A percentile compares a stretch with the other conserved stretches of the same genome.
Conservation (phyloP, 1,140 invertebrate genomes). For the Zaprionus kolodkinae region DNA sequence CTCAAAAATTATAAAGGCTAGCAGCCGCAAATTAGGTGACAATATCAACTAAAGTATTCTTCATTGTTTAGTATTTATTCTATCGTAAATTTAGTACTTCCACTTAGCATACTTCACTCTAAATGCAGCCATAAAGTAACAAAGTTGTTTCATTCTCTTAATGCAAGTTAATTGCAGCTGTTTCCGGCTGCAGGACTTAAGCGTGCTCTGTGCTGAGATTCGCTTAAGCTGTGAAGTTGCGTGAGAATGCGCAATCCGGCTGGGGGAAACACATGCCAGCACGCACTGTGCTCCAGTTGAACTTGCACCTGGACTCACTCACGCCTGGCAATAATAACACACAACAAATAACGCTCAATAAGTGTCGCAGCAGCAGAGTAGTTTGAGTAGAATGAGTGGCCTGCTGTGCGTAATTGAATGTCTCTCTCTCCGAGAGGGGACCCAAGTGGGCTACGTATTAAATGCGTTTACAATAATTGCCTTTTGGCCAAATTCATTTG, state of each 20-base stretch:
- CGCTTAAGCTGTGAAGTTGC: neutral
- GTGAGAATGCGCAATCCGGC: neutral
- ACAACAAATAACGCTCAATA: conserved; percentile 32
- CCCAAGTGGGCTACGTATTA: conserved; percentile 30
- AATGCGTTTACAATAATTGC: conserved; percentile 80
- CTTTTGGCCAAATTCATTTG: conserved; percentile 75
- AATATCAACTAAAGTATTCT: too few species aligned
- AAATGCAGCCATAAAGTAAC: too few species aligned
- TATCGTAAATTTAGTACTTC: too few species aligned
- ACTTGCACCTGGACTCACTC: neutral
- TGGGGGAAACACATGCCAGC: neutral
- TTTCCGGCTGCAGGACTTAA: neutral
- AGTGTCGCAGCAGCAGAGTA: conserved; percentile 13
- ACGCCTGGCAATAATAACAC: neutral
- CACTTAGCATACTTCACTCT: too few species aligned
- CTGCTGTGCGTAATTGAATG: conserved; percentile 50
- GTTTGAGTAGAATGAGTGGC: neutral
- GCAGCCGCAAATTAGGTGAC: neutral
- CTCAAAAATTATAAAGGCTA: neutral
- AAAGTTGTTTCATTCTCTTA: neutral
- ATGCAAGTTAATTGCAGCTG: neutral
- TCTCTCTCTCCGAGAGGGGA: neutral
- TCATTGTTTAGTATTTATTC: too few species aligned
- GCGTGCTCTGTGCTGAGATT: neutral
- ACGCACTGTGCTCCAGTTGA: neutral